These are phyloP conservation scores for Peromyscus attwateri DNA, from an alignment of 2,797 vertebrate genomes.

Conservation along the genomic window DNA sequence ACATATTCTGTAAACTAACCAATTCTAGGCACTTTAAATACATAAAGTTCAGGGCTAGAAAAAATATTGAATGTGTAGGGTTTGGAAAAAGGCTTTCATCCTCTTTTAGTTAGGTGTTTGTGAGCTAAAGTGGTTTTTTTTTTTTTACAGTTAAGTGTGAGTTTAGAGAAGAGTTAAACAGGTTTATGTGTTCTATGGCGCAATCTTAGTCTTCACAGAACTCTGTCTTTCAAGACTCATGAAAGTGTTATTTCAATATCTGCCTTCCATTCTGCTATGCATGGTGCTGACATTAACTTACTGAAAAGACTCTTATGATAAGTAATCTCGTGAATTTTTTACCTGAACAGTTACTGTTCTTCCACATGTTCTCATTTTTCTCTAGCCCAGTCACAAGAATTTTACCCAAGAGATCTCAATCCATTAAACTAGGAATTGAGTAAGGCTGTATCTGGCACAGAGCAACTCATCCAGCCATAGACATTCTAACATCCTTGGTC, in stretches of 20 bases:
- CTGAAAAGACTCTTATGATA: neutral
- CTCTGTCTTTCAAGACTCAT: neutral
- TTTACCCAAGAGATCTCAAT: neutral
- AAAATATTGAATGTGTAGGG: neutral
- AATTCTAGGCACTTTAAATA: neutral
- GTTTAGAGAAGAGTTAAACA: neutral
- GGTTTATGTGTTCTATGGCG: neutral
- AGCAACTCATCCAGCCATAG: neutral
- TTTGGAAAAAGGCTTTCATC: neutral
- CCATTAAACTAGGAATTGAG: neutral
- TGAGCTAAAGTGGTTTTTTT: neutral
- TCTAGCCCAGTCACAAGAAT: neutral
- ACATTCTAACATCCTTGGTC: neutral
- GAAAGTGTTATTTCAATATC: neutral
- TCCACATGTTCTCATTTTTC: neutral
- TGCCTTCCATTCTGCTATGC: neutral
- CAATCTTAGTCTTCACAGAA: neutral
- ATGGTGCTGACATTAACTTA: neutral
- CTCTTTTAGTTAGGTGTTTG: neutral
- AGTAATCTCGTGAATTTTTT: neutral
- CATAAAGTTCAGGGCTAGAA: neutral
- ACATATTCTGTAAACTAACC: neutral
- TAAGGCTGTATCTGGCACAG: neutral
- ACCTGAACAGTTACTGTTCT: neutral
- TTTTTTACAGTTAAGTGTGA: neutral